These are phyloP conservation scores for Spodoptera picta DNA, from an alignment of 2,888 invertebrate genomes.

Conservation along the genomic window DNA sequence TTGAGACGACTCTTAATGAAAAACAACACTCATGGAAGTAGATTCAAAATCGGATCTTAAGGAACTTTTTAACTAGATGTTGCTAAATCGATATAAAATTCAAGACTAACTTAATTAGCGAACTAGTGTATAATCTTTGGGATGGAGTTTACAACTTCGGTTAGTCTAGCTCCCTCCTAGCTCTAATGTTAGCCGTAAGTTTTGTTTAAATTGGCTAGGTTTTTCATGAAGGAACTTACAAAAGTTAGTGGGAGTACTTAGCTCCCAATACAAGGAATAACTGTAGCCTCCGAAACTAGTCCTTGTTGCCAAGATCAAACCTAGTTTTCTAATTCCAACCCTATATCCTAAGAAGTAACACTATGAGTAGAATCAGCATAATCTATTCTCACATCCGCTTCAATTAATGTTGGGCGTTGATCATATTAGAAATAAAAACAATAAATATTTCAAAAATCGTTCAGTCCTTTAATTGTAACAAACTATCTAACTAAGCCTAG, in stretches of 20 bases:
- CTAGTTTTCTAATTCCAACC: too few species aligned
- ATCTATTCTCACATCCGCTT: too few species aligned
- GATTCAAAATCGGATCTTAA: slow-evolving; percentile 6
- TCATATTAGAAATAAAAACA: too few species aligned
- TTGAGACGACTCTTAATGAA: slow-evolving; percentile 37
- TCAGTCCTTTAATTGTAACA: slow-evolving; percentile 19
- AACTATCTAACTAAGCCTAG: slow-evolving; percentile 1
- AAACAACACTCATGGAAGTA: slow-evolving; percentile 12
- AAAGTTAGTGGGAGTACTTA: too few species aligned
- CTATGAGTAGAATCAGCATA: too few species aligned
- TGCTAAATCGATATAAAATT: slow-evolving; percentile 24
- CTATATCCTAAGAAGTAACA: too few species aligned
- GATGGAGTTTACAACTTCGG: slow-evolving; percentile 22
- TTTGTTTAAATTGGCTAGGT: slow-evolving; percentile 8
- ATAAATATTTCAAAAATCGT: not conserved
- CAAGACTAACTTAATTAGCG: slow-evolving; percentile 27
- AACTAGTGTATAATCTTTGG: slow-evolving; percentile 25
- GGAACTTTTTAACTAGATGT: slow-evolving; percentile 5
- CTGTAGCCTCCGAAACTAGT: too few species aligned
- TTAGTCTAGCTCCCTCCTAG: slow-evolving; percentile 6
- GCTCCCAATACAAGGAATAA: too few species aligned
- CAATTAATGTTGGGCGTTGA: too few species aligned
- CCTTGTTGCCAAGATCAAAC: too few species aligned
- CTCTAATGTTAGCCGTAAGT: slow-evolving; percentile 21
- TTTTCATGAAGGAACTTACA: slow-evolving; percentile 8